These are phyloP conservation scores for Typhlichthys eigenmanni DNA, from an alignment of 2,797 vertebrate species.

Conservation along the genomic window DNA sequence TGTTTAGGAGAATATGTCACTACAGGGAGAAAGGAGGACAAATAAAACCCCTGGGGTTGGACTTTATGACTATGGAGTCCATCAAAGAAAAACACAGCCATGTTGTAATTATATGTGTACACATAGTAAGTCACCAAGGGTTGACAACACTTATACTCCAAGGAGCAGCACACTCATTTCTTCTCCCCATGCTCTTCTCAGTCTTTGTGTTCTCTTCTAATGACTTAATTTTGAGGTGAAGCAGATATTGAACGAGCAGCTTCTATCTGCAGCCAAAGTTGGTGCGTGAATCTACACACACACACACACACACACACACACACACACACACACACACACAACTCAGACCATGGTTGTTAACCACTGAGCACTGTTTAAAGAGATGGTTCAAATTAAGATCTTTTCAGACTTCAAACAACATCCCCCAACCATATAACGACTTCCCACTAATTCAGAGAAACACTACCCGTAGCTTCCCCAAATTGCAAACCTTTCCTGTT, in stretches of 20 bases:
- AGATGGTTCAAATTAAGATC: conserved; percentile 7
- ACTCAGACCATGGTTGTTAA: conserved; percentile 6
- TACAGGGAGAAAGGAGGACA: conserved; percentile 34
- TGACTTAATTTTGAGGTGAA: conserved; percentile 28
- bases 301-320: not conserved
- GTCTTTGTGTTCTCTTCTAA: conserved; percentile 7
- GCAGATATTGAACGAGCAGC: not conserved
- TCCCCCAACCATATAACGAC: not conserved
- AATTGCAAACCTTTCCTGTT: conserved; percentile 5
- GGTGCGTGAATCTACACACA: conserved; percentile 19
- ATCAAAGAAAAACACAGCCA: conserved; percentile 41
- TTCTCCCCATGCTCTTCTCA: not conserved
- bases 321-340: not conserved
- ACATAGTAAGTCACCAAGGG: conserved; percentile 42
- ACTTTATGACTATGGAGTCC: conserved; percentile 31
- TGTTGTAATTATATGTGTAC: conserved; percentile 48
- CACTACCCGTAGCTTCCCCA: conserved; percentile 2
- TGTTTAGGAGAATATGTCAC: conserved; percentile 22
- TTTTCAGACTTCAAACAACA: not conserved
- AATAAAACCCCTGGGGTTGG: conserved; percentile 37
- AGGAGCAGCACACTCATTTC: conserved; percentile 12
- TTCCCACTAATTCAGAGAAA: conserved; percentile 1
- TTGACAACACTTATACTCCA: conserved; percentile 31
- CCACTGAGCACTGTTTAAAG: conserved; percentile 3
- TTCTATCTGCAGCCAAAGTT: conserved; percentile 14